Percentiles rank a stretch among this genome's conserved stretches.
Conservation (phyloP, 2,113 vertebrate species). For the Oncorhynchus nerka region DNA sequence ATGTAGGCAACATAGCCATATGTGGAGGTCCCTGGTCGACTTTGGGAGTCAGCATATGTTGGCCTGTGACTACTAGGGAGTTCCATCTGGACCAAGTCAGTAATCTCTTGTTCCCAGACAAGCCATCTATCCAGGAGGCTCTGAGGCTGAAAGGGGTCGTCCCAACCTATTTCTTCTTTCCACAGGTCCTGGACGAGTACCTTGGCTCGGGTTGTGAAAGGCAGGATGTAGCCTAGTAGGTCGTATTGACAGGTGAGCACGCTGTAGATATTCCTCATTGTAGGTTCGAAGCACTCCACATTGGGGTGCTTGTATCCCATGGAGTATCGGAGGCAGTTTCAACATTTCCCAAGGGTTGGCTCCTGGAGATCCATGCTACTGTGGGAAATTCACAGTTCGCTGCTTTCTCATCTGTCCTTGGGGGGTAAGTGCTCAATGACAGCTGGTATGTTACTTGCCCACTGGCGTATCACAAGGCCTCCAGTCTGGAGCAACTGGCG, state of each 20-base stretch:
- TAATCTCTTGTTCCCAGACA: background rate
- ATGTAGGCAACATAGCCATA: too few relatives aligned
- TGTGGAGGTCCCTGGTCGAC: too few relatives aligned
- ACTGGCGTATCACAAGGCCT: too few relatives aligned
- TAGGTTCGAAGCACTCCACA: background rate
- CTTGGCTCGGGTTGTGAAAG: background rate
- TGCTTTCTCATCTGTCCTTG: too few relatives aligned
- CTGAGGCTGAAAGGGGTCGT: background rate
- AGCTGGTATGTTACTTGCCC: too few relatives aligned
- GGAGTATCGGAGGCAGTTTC: background rate
- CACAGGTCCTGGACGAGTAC: background rate
- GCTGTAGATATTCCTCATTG: background rate
- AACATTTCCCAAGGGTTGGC: too few relatives aligned
- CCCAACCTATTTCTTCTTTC: background rate
- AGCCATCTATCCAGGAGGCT: too few relatives aligned
- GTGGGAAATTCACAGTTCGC: too few relatives aligned
- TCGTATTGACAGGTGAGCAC: constrained; percentile 5
- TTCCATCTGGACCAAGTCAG: background rate
- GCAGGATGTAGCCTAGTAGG: background rate
- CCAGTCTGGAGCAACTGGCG: too few relatives aligned
- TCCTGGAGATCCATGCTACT: too few relatives aligned
- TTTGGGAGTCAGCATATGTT: too few relatives aligned
- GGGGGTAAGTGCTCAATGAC: too few relatives aligned
- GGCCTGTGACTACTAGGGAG: background rate
- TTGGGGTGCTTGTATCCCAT: background rate